phyloP scores from a whole-genome alignment of 2,797 vertebrate genomes.

The Melanotaenia pygmaea region DNA sequence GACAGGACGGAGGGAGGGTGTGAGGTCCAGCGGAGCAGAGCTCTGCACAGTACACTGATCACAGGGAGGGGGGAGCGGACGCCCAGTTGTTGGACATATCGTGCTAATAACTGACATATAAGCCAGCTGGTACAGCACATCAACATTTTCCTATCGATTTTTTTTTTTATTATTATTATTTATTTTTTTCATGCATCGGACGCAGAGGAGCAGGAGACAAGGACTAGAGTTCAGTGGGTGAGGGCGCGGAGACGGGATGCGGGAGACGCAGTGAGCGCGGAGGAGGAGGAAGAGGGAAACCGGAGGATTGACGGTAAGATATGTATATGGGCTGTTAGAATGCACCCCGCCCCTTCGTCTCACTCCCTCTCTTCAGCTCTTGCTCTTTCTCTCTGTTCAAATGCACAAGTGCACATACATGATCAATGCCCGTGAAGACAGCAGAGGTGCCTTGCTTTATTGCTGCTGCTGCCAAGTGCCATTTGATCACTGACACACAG shows the following conservation, averaged over 20 bases:
- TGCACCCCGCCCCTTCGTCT: slow-evolving; percentile 63
- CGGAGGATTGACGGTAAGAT: slow-evolving; percentile 80
- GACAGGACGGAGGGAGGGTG: slow-evolving; percentile 72
- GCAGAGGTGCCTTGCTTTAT: slow-evolving; percentile 40
- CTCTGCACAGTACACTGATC: slow-evolving; percentile 45
- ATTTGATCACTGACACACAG: slow-evolving; percentile 57
- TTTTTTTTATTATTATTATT: slow-evolving; percentile 39
- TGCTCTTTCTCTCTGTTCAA: slow-evolving; percentile 3
- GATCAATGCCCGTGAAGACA: slow-evolving; percentile 46
- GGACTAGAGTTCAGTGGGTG: slow-evolving; percentile 62
- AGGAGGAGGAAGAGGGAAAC: slow-evolving; percentile 69
- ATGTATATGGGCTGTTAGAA: slow-evolving; percentile 71
- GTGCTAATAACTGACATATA: slow-evolving; percentile 62
- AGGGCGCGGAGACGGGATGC: slow-evolving; percentile 76
- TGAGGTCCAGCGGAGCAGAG: slow-evolving; percentile 65
- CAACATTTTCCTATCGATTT: slow-evolving; percentile 51
- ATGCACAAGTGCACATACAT: slow-evolving; percentile 51
- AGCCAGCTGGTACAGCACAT: slow-evolving; percentile 37
- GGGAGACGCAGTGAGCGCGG: slow-evolving; percentile 80
- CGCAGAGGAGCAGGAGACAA: slow-evolving; percentile 51
- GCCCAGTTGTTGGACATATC: slow-evolving; percentile 68
- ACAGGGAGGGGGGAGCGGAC: slow-evolving; percentile 61
- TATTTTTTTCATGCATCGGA: slow-evolving; percentile 70
- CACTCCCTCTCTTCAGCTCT: neutral
- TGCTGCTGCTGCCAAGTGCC: slow-evolving; percentile 55